Base-by-base conservation (phyloP, 2,113 vertebrate genomes). In the Rhizomys pruinosus region DNA sequence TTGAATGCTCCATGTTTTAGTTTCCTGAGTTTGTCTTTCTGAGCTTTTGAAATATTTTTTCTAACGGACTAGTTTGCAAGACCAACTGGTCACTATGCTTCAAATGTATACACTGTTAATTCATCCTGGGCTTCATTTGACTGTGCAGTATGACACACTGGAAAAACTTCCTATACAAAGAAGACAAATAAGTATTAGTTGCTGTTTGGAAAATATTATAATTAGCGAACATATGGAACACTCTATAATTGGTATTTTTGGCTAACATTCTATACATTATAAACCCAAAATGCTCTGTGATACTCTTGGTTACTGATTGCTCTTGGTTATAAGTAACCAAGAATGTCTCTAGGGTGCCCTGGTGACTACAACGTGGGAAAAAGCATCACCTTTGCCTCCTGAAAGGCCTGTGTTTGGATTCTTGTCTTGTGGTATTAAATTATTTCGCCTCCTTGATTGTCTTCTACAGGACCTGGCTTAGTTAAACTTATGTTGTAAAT, bases 11-110 rank as follows among this genome's bases (percentile, higher is more conserved):
- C 47, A 81, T 85, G 12, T 72, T 87, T 80, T 94, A 66, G 37
- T 72, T 87, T 87, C 71, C 29, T 68, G 61, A 59, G 44, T 93
- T 95, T 95, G 72, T 77, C 32, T 90, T 94, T 90, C 66, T 92
- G 84, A 74, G 55, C 74, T 91, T 91, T 89, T 42, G 71, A 86
- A 92, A 47, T 78, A 79, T 34, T 22, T 79, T 78, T 96, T 61
- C 61, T 29, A 71, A 39, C n/a, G 57, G 74, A 82, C 63, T 10
- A 1, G 20, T 91, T 93, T 85, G 63, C 27, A 22, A 63, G 84
- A 76, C 0, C 32, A n/a, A 71, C 15, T 55, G 44, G 52, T 77
- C 32, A 2, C 74, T 71, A 22, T 42, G 78, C 44, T 55, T 80
- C 76, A 89, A 86, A 79, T 59, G 10, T 27, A 42, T 82, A 39